A percentile compares a stretch with the other conserved stretches of the same genome.
Conservation (phyloP, 2,888 invertebrate species). For the Lathronympha strigana region DNA sequence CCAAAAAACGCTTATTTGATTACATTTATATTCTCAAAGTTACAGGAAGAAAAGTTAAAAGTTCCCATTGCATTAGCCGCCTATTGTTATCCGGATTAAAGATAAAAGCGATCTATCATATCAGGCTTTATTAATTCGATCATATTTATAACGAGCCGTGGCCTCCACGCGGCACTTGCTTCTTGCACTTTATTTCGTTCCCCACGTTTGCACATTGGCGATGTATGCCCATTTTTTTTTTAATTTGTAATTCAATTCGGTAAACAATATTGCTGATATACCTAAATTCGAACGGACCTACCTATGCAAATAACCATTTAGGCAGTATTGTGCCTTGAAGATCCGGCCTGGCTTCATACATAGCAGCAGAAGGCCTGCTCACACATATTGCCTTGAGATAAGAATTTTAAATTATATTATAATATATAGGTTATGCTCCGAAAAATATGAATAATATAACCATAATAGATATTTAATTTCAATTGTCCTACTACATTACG, state of each 20-base stretch:
- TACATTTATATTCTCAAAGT: constrained; percentile 41
- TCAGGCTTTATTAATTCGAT: constrained; percentile 43
- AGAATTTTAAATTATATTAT: constrained; percentile 25
- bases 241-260: too few relatives aligned
- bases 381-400: constrained; percentile 11
- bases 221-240: too few relatives aligned
- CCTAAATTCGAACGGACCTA: neutral
- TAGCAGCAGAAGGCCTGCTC: neutral
- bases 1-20: constrained; percentile 53
- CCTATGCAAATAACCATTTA: neutral
- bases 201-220: neutral
- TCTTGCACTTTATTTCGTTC: constrained; percentile 12
- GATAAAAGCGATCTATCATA: constrained; percentile 55
- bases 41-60: constrained; percentile 44
- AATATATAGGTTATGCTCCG: constrained; percentile 33
- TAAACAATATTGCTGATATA: too few relatives aligned
- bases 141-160: constrained; percentile 36
- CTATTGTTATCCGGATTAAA: constrained; percentile 51
- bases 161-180: neutral
- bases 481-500: constrained; percentile 32
- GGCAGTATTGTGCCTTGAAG: neutral
- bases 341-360: neutral
- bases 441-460: constrained; percentile 31
- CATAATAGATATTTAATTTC: constrained; percentile 31
- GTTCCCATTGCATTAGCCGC: constrained; percentile 53